Base-by-base conservation (phyloP, 1,140 invertebrate species). In the Drosophila watanabei region DNA sequence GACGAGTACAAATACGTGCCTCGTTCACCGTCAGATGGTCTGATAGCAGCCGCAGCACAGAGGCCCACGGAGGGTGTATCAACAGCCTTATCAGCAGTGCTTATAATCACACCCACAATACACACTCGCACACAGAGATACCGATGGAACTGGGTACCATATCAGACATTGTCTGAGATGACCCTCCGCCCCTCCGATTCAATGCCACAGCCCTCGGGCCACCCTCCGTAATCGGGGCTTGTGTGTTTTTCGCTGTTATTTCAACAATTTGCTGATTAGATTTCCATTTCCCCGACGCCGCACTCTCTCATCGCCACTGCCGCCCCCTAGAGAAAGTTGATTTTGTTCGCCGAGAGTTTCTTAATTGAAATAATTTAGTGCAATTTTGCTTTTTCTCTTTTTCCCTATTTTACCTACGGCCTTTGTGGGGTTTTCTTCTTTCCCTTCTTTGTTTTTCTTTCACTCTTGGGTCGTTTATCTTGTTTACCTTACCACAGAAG, bases 251-350 rank as follows among this genome's bases (percentile, higher is more conserved):
- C 73, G 85, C 66, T 80, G 85, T 81, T 89, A 85, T 88, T 88
- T 84, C 69, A 88, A 89, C 85, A 88, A 88, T 88, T 89, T 79
- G 60, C 77, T 88, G 85, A 88, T 88, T 88, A 89, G 85, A 88
- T 88, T 89, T 88, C 78, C 43, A 80, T 61, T 78, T 84, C 8
- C 32, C 43, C 35, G 41, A 14, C 13, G 28, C 8, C 7, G 24
- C 32, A 11, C 49, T 18, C 45, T 13, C 45, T 28, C 33, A 33
- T 24, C 24, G n/a, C n/a, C n/a, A n/a, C n/a, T n/a, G n/a, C n/a
- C n/a, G n/a, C 24, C 7, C 5, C 1, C n/a, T 10, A 18, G 65
- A 51, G 77, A 72, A 70, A 57, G 75, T 79, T 69, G 37, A 32
- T 61, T 46, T 80, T 75, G 33, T 61, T 30, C 54, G 52, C 49